Conservation (phyloP, 2,113 vertebrate genomes). For the Ictidomys tridecemlineatus region DNA sequence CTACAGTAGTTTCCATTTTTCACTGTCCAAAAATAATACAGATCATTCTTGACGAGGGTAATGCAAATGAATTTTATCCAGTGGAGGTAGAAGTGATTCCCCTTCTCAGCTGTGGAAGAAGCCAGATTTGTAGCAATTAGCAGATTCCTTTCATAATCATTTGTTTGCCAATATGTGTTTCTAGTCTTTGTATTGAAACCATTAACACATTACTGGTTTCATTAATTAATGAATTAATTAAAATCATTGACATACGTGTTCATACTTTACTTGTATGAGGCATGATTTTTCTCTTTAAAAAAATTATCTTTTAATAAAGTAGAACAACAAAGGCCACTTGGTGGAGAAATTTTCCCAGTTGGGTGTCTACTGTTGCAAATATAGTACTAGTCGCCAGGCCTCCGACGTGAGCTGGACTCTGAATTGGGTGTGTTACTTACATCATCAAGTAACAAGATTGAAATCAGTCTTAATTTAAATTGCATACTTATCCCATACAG, state of each 20-base stretch:
- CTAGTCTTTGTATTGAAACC: background rate
- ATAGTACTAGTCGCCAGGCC: background rate
- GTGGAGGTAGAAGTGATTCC: background rate
- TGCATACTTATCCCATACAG: background rate
- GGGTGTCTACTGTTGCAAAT: background rate
- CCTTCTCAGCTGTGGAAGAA: background rate
- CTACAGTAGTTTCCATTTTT: background rate
- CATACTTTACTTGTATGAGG: background rate
- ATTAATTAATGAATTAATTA: background rate
- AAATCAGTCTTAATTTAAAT: background rate
- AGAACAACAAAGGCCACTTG: background rate
- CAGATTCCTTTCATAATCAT: background rate
- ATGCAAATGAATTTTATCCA: background rate
- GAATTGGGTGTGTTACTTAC: background rate
- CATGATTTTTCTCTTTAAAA: background rate
- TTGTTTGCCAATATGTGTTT: background rate
- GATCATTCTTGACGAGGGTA: background rate
- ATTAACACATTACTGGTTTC: background rate
- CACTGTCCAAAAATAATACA: constrained; percentile 20
- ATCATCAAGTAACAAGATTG: background rate
- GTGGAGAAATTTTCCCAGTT: background rate
- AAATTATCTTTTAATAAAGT: background rate
- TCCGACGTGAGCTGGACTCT: background rate
- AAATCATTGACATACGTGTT: background rate
- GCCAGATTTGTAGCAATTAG: background rate